A percentile compares a stretch with the other conserved stretches of the same genome.
phyloP scores from a whole-genome alignment of 2,113 vertebrate species.

The Hemichromis elongatus region DNA sequence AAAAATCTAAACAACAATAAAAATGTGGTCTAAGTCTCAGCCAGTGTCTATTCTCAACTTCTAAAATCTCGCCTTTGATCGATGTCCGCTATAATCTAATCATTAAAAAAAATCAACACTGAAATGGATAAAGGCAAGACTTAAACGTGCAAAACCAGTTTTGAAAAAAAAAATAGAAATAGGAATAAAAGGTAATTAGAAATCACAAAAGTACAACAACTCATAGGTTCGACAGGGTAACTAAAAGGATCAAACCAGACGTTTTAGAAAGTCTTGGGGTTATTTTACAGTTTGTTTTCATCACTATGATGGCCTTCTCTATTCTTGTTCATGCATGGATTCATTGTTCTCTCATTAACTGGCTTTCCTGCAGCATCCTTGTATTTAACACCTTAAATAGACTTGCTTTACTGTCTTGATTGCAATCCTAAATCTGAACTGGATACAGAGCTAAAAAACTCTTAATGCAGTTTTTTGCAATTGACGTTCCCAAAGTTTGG shows the following conservation, averaged over 20 bases:
- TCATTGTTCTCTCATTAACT: background rate
- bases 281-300: background rate
- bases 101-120: background rate
- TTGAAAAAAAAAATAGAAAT: background rate
- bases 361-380: background rate
- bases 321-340: background rate
- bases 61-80: background rate
- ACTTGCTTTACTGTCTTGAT: background rate
- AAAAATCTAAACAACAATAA: background rate
- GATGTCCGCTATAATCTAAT: background rate
- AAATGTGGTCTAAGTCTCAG: background rate
- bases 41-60: background rate
- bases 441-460: background rate
- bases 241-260: background rate
- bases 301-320: background rate
- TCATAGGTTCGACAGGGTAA: background rate
- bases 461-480: background rate
- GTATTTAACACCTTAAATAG: background rate
- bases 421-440: background rate
- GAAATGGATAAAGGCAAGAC: background rate
- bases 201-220: background rate
- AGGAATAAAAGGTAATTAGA: background rate
- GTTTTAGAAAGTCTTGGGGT: background rate
- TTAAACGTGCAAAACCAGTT: background rate
- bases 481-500: rapidly evolving